These are phyloP conservation scores for Holcopasites calliopsidis DNA, from an alignment of 1,140 invertebrate species.

Conservation along the genomic window DNA sequence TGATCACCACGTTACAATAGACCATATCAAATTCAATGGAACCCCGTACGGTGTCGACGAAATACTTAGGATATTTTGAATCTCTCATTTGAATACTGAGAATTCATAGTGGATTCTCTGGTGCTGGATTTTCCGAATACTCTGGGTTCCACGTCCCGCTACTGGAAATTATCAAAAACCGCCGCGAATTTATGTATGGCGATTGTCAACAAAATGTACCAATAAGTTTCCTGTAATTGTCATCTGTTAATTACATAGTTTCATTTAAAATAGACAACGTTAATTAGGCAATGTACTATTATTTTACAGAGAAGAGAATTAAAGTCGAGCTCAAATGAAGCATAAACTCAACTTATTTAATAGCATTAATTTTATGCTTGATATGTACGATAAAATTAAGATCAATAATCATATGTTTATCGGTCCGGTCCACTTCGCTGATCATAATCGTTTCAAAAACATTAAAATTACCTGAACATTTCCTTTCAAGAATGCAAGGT, in stretches of 20 bases:
- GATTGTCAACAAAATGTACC: background rate
- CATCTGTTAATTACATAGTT: background rate
- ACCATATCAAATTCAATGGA: background rate
- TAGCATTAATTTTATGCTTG: background rate
- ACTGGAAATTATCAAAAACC: background rate
- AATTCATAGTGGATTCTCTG: background rate
- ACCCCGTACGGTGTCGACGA: background rate
- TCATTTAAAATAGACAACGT: background rate
- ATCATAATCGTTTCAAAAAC: no score
- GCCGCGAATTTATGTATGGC: background rate
- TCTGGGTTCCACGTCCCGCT: background rate
- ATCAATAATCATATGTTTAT: no score
- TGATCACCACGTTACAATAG: slow-evolving; percentile 8
- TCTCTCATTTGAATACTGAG: slow-evolving; percentile 13
- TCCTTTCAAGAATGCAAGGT: no score
- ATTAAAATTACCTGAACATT: no score
- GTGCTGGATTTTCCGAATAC: background rate
- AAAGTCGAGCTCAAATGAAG: background rate
- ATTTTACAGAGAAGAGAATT: background rate
- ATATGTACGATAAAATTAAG: no score
- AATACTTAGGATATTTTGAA: slow-evolving; percentile 28
- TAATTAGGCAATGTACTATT: background rate
- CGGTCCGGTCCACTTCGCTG: no score
- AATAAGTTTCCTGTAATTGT: background rate
- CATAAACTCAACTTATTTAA: background rate